phyloP scores from a whole-genome alignment of 2,888 invertebrate genomes.

The Pogonocherus hispidulus region DNA sequence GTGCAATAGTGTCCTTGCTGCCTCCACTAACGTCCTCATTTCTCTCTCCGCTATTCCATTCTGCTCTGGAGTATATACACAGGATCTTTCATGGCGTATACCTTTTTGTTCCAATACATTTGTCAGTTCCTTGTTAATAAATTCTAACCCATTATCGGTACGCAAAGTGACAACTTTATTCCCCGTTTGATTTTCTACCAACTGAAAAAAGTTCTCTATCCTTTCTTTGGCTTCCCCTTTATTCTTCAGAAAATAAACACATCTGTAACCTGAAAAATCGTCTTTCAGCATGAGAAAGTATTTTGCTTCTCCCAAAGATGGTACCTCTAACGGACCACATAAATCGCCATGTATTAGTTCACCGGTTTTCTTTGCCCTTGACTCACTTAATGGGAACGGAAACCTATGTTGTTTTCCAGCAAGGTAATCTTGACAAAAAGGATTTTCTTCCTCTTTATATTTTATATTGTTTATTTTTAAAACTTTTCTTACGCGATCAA shows the following conservation, averaged over 20 bases:
- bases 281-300: slow-evolving; percentile 37
- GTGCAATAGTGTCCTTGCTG: neutral
- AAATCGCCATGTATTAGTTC: slow-evolving; percentile 39
- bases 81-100: slow-evolving; percentile 59
- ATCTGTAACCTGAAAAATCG: slow-evolving; percentile 38
- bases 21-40: too few relatives aligned
- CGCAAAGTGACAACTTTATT: too few relatives aligned
- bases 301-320: neutral
- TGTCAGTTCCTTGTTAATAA: too few relatives aligned
- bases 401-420: neutral
- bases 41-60: too few relatives aligned
- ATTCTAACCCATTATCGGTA: too few relatives aligned
- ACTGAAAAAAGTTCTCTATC: too few relatives aligned
- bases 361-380: neutral
- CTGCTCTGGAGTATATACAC: too few relatives aligned
- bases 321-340: slow-evolving; percentile 23
- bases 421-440: neutral
- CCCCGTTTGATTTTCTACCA: too few relatives aligned
- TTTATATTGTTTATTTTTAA: too few relatives aligned
- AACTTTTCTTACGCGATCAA: too few relatives aligned
- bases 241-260: slow-evolving; percentile 37
- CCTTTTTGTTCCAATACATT: slow-evolving; percentile 54
- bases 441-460: too few relatives aligned
- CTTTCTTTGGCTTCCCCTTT: slow-evolving; percentile 44
- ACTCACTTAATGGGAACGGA: neutral